Conservation (phyloP, 2,888 invertebrate species). For the Nowickia ferox region DNA sequence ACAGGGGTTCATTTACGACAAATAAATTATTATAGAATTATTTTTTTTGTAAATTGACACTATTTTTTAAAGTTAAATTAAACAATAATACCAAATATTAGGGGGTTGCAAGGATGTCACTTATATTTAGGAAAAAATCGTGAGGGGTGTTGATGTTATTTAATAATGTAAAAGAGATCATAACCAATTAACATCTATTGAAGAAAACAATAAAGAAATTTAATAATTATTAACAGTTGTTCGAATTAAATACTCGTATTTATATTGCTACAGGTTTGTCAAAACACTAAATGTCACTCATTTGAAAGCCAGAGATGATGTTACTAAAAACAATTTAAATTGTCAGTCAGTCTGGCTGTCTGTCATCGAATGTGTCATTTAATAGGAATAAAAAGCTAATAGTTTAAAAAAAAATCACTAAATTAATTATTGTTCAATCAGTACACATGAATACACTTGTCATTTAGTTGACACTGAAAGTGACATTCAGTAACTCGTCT, state of each 20-base stretch:
- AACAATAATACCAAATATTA: slow-evolving; percentile 52
- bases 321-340: slow-evolving; percentile 20
- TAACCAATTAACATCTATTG: slow-evolving; percentile 67
- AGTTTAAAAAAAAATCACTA: slow-evolving; percentile 33
- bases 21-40: not conserved
- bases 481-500: slow-evolving; percentile 45
- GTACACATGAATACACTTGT: slow-evolving; percentile 62
- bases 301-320: slow-evolving; percentile 8
- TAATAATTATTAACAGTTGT: slow-evolving; percentile 69
- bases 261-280: slow-evolving; percentile 40
- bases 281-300: slow-evolving; percentile 16
- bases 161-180: slow-evolving; percentile 44
- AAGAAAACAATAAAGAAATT: slow-evolving; percentile 55
- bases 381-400: slow-evolving; percentile 48
- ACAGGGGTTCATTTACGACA: slow-evolving; percentile 39
- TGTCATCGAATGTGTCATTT: slow-evolving; percentile 49
- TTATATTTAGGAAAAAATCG: not conserved
- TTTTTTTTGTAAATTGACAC: slow-evolving; percentile 65
- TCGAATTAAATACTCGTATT: slow-evolving; percentile 50
- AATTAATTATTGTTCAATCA: slow-evolving; percentile 52
- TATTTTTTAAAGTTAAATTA: slow-evolving; percentile 50
- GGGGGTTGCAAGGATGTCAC: slow-evolving; percentile 14
- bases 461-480: slow-evolving; percentile 65
- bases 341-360: slow-evolving; percentile 44
- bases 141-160: not conserved